Base-by-base conservation (phyloP, 2,797 vertebrate genomes). In the Muscicapa striata region DNA sequence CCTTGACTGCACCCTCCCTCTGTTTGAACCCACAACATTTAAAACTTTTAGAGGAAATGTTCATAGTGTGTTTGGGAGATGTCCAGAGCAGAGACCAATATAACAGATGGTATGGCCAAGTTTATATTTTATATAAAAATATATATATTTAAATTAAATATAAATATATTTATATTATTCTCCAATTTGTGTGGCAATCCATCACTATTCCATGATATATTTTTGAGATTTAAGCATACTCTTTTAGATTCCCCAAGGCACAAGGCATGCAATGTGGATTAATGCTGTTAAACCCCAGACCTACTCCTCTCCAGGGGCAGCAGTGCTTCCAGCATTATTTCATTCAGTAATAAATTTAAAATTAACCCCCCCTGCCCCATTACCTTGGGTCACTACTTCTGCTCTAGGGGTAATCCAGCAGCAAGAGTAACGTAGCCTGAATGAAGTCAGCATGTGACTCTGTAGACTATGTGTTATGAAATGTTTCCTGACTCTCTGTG, bases 311-410 rank as follows among this genome's bases (percentile, higher is more conserved):
- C 11, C 0, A 0, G 16, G 51, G 21, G 4, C 8, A 67, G 11
- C 10, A 78, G 21, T 38, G 26, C 32, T 23, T 40, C 13, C 29
- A 2, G 0, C 5, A 21, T 74, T 67, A 74, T 67, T 78, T 74
- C 6, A 51, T 30, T 46, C 2, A 40, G 12, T 12, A 86, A 20
- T 24, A 54, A 34, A 61, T 49, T 15, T 43, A 13, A 85, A 76
- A 40, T 46, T 43, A 29, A 1, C 0, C 3, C 1, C 11, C 9
- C 5, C 2, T 12, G 1, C 8, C 36, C 36, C 36, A 10, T 45
- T 74, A 59, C n/a, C 16, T 63, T 51, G 6, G 14, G 40, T 64
- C 32, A 52, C 15, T 30, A 27, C 8, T 23, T 41, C 4, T 68
- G 20, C 58, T 36, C 41, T 36, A 52, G 30, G 3, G 10, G 10